Conservation (phyloP, 2,888 invertebrate species). For the Cephus spinipes region DNA sequence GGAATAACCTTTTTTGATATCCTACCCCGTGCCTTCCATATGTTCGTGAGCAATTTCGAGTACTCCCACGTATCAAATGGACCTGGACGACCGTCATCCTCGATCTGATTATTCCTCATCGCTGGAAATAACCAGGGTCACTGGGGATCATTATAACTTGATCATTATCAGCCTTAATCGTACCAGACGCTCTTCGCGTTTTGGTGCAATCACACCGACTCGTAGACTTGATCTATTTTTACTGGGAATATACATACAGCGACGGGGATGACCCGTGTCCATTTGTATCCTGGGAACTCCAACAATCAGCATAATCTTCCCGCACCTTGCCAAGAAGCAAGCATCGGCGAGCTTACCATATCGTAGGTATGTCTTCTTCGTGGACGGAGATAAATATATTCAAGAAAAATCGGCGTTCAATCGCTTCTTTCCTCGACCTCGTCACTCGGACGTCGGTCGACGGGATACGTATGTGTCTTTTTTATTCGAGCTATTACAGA, state of each 20-base stretch:
- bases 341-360: conserved; percentile 52
- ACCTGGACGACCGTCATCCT: not conserved
- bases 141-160: not conserved
- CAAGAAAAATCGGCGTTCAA: not conserved
- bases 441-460: not conserved
- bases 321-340: conserved; percentile 45
- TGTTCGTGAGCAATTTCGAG: conserved; percentile 47
- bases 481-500: not conserved
- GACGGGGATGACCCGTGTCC: conserved; percentile 1
- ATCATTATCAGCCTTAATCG: not conserved
- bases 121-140: not conserved
- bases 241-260: not conserved
- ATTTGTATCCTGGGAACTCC: conserved; percentile 10
- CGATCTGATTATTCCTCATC: not conserved
- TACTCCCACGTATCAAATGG: not conserved
- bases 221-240: not conserved
- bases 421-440: conserved; percentile 3
- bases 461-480: not conserved
- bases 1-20: conserved; percentile 40
- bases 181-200: not conserved
- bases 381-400: conserved; percentile 11
- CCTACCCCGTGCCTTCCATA: conserved; percentile 65
- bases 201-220: not conserved
- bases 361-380: conserved; percentile 44
- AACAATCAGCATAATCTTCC: conserved; percentile 51